Percentiles rank a stretch among this genome's conserved stretches.
Conservation (phyloP, 2,888 invertebrate genomes). For the Leptodirus hochenwartii region DNA sequence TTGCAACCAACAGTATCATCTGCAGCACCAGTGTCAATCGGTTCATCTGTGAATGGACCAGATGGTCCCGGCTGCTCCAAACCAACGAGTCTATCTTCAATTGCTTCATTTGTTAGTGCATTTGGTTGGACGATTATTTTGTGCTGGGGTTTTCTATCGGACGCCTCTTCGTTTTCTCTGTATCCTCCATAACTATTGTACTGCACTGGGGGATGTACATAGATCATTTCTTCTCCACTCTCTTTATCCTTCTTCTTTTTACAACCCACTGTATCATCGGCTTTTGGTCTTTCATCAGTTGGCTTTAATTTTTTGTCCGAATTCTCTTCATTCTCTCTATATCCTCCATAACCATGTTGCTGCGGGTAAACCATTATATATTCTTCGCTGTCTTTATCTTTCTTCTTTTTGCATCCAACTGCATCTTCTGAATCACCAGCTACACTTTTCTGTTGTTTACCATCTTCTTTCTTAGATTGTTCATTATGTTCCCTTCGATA, state of each 20-base stretch:
- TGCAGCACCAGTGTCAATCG: too few relatives aligned
- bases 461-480: too few relatives aligned
- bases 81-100: too few relatives aligned
- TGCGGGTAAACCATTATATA: too few relatives aligned
- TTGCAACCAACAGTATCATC: too few relatives aligned
- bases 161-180: constrained; percentile 7
- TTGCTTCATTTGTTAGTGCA: too few relatives aligned
- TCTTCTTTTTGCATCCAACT: constrained; percentile 6
- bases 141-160: constrained; percentile 8
- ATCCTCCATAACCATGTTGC: constrained; percentile 1
- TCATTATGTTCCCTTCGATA: too few relatives aligned
- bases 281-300: background rate
- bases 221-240: constrained; percentile 6
- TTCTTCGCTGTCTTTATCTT: constrained; percentile 1
- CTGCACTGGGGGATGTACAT: constrained; percentile 3
- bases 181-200: constrained; percentile 5
- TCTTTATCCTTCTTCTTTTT: constrained; percentile 7
- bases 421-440: constrained; percentile 2
- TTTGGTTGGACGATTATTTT: too few relatives aligned
- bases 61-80: too few relatives aligned
- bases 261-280: constrained; percentile 10
- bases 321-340: constrained; percentile 1
- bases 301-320: constrained; percentile 1
- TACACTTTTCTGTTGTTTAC: constrained; percentile 6
- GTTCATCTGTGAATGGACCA: too few relatives aligned